Evolutionary conservation across 2,113 vertebrate species (phyloP).

Genomic region (Reinhardtius hippoglossoides): DNA sequence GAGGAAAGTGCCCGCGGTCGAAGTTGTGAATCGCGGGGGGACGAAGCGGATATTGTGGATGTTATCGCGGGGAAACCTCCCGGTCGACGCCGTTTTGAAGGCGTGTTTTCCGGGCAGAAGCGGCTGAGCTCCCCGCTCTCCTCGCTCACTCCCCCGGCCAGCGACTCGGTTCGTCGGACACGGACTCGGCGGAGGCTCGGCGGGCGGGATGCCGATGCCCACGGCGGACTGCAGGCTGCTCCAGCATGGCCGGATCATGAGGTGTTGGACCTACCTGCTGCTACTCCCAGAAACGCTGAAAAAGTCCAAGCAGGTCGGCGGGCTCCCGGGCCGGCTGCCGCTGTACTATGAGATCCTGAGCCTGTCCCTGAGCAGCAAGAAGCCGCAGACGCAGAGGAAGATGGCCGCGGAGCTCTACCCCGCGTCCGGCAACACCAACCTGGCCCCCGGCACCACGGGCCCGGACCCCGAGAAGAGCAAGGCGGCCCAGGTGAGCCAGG

Average conservation of each 20-base stretch:
- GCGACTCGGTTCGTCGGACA: background rate
- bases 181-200: background rate
- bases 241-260: slow-evolving; percentile 93
- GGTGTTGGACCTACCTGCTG: slow-evolving; percentile 91
- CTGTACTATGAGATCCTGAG: slow-evolving; percentile 87
- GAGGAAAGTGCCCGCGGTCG: background rate
- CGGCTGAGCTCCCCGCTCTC: background rate
- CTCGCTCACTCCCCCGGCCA: background rate
- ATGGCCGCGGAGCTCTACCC: slow-evolving; percentile 95
- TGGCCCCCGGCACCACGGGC: slow-evolving; percentile 82
- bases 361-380: slow-evolving; percentile 78
- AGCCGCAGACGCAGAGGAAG: slow-evolving; percentile 59
- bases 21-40: slow-evolving; percentile 41
- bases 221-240: slow-evolving; percentile 85
- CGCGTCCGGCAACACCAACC: slow-evolving; percentile 79
- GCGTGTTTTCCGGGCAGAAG: background rate
- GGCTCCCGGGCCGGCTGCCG: slow-evolving; percentile 82
- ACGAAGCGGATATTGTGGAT: slow-evolving; percentile 11
- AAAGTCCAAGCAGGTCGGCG: slow-evolving; percentile 87
- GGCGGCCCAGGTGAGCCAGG: slow-evolving; percentile 82
- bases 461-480: slow-evolving; percentile 83
- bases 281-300: slow-evolving; percentile 93
- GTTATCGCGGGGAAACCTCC: slow-evolving; percentile 48
- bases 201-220: slow-evolving; percentile 85
- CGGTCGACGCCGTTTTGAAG: slow-evolving; percentile 32